A percentile compares a stretch with the other conserved stretches of the same genome.
These are phyloP conservation scores for Brachystomella parvula DNA, from an alignment of 1,140 invertebrate species.

Conservation along the genomic window DNA sequence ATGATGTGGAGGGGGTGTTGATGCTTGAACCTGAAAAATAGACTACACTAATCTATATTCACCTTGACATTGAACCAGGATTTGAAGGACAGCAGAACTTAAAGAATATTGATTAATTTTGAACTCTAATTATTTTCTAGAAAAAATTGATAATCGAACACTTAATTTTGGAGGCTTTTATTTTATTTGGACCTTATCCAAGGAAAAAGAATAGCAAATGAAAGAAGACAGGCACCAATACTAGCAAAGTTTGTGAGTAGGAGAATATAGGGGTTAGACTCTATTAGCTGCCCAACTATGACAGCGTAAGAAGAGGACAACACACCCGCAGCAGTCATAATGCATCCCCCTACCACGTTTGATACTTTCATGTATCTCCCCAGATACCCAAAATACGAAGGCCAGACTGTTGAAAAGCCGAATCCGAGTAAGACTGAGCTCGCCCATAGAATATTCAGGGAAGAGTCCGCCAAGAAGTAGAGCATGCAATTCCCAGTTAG, in stretches of 20 bases:
- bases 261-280: conserved; percentile 8
- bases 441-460: background rate
- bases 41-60: no score
- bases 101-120: no score
- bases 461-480: background rate
- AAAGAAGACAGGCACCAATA: background rate
- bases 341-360: background rate
- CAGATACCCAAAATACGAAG: conserved; percentile 6
- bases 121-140: no score
- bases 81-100: no score
- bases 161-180: no score
- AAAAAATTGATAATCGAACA: no score
- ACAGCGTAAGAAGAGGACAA: background rate
- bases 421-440: background rate
- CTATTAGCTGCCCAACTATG: conserved; percentile 1
- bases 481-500: background rate
- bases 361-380: conserved; percentile 12
- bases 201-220: conserved; percentile 2
- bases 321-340: background rate
- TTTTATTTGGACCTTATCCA: no score
- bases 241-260: background rate
- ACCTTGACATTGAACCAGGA: no score
- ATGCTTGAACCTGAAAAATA: no score
- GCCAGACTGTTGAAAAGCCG: conserved; percentile 5
- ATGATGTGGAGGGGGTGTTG: no score